Conservation (phyloP, 2,888 invertebrate genomes). For the Clepsis dumicolana region DNA sequence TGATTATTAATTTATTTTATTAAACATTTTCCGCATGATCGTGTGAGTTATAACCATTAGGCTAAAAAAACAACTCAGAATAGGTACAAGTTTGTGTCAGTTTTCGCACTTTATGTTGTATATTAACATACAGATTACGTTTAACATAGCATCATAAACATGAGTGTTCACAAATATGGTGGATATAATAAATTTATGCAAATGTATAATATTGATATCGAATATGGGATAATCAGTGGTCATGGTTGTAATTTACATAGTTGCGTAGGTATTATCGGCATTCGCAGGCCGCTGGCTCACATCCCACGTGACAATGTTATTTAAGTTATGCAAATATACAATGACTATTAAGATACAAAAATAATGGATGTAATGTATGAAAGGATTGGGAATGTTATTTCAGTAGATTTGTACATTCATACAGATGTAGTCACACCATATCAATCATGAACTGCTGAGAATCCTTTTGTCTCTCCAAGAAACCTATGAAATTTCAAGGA, state of each 20-base stretch:
- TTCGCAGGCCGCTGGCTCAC: slow-evolving; percentile 24
- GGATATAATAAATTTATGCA: slow-evolving; percentile 27
- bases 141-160: slow-evolving; percentile 20
- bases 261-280: slow-evolving; percentile 36
- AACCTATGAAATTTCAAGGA: no score
- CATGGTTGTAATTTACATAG: slow-evolving; percentile 38
- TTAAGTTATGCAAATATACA: slow-evolving; percentile 28
- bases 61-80: slow-evolving; percentile 2
- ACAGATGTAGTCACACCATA: neutral
- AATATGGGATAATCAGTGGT: slow-evolving; percentile 33
- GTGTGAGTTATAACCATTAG: neutral
- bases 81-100: slow-evolving; percentile 7
- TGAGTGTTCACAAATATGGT: slow-evolving; percentile 25
- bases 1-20: neutral
- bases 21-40: neutral
- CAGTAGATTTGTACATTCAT: no score
- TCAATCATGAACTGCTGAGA: neutral
- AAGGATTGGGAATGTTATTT: neutral
- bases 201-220: slow-evolving; percentile 30
- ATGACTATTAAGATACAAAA: neutral
- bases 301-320: slow-evolving; percentile 36
- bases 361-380: neutral
- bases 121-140: slow-evolving; percentile 26
- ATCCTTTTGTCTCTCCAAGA: no score
- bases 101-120: slow-evolving; percentile 24